Evolutionary conservation across 2,113 vertebrate species (phyloP).

Genomic region (Sardina pilchardus): DNA sequence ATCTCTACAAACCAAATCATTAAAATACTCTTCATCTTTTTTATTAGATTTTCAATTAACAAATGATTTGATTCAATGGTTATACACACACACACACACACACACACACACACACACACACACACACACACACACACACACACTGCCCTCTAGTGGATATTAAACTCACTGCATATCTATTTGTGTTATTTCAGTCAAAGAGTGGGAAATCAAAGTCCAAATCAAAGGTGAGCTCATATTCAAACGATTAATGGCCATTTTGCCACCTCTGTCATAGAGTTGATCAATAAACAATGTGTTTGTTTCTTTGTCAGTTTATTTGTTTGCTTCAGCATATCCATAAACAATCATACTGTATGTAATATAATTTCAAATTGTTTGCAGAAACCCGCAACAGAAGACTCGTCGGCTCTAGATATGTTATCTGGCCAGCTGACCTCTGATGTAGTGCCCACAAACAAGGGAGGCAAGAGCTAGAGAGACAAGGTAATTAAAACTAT

Average conservation of each 20-base stretch:
- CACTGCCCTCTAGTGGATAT: background rate
- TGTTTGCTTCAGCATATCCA: background rate
- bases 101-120: background rate
- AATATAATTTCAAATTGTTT: background rate
- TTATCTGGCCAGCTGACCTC: slow-evolving; percentile 55
- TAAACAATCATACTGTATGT: background rate
- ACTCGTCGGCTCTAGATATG: slow-evolving; percentile 41
- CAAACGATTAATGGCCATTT: background rate
- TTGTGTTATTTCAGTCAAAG: slow-evolving; percentile 69
- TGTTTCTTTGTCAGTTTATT: background rate
- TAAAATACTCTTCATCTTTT: background rate
- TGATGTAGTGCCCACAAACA: slow-evolving; percentile 60
- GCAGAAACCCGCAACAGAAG: slow-evolving; percentile 64
- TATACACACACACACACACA: background rate
- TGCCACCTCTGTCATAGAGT: background rate
- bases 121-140: slow-evolving; percentile 7
- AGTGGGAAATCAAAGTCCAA: slow-evolving; percentile 70
- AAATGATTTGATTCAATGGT: background rate
- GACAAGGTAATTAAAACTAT: background rate
- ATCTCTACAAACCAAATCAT: background rate
- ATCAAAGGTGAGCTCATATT: slow-evolving; percentile 70
- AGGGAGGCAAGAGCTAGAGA: slow-evolving; percentile 67
- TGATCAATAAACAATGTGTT: background rate
- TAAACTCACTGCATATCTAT: background rate
- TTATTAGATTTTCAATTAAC: background rate